phyloP scores from a whole-genome alignment of 2,797 vertebrate species.

The Cacajao melanocephalus region DNA sequence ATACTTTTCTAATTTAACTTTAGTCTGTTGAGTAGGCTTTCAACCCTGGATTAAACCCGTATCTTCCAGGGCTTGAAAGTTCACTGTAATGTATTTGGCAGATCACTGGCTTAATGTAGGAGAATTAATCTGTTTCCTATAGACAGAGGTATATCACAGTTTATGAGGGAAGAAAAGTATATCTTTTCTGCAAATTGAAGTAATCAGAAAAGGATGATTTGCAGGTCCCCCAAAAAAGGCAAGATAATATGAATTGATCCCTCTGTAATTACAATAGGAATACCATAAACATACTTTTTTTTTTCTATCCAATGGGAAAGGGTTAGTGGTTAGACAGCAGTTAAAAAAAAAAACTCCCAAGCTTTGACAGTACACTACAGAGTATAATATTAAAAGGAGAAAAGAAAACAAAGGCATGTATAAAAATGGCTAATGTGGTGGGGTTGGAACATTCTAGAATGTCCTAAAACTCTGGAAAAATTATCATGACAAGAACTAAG shows the following conservation, averaged over 20 bases:
- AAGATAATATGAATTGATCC: neutral
- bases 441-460: neutral
- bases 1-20: neutral
- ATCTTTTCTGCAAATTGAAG: neutral
- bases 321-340: neutral
- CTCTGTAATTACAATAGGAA: neutral
- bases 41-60: neutral
- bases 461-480: neutral
- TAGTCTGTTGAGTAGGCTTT: neutral
- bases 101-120: neutral
- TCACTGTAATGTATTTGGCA: neutral
- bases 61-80: neutral
- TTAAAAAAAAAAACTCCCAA: neutral
- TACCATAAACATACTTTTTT: neutral
- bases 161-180: neutral
- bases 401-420: neutral
- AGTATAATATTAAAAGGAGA: neutral
- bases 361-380: neutral
- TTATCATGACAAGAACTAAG: neutral
- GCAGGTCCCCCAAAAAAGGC: neutral
- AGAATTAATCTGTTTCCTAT: neutral
- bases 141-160: neutral
- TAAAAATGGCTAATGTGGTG: neutral
- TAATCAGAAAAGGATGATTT: neutral
- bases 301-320: fast-evolving